phyloP scores from a whole-genome alignment of 1,140 invertebrate species.

The Gonatopus flavifemur region DNA sequence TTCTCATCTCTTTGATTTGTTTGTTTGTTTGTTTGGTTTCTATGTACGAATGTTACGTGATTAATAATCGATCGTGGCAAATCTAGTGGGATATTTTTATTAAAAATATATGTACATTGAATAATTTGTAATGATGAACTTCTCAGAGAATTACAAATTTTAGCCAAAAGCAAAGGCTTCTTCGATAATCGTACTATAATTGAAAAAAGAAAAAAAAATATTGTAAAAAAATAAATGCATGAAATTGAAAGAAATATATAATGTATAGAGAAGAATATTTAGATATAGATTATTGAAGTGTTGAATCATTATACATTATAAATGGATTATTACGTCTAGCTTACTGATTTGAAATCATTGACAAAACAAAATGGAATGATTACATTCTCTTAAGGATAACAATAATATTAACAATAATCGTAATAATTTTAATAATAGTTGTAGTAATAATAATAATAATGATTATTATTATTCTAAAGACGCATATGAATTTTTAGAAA shows the following conservation, averaged over 20 bases:
- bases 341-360: no score
- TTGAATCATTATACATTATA: slow-evolving; percentile 22
- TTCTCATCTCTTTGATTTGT: neutral
- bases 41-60: slow-evolving; percentile 12
- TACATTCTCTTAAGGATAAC: no score
- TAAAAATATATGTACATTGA: slow-evolving; percentile 1
- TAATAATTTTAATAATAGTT: slow-evolving; percentile 1
- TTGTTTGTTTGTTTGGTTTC: neutral
- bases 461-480: neutral
- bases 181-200: slow-evolving; percentile 13
- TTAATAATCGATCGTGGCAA: slow-evolving; percentile 8
- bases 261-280: slow-evolving; percentile 34
- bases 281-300: slow-evolving; percentile 21
- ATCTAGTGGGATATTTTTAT: slow-evolving; percentile 7
- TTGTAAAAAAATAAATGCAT: slow-evolving; percentile 14
- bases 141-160: neutral
- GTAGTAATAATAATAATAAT: neutral
- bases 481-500: slow-evolving; percentile 22
- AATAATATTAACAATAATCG: slow-evolving; percentile 4
- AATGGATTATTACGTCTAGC: slow-evolving; percentile 7
- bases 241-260: slow-evolving; percentile 18
- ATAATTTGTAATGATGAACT: neutral
- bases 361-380: slow-evolving; percentile 5
- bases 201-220: slow-evolving; percentile 6
- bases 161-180: slow-evolving; percentile 2